Conservation (phyloP, 2,113 vertebrate species). For the Pleuronectes platessa region DNA sequence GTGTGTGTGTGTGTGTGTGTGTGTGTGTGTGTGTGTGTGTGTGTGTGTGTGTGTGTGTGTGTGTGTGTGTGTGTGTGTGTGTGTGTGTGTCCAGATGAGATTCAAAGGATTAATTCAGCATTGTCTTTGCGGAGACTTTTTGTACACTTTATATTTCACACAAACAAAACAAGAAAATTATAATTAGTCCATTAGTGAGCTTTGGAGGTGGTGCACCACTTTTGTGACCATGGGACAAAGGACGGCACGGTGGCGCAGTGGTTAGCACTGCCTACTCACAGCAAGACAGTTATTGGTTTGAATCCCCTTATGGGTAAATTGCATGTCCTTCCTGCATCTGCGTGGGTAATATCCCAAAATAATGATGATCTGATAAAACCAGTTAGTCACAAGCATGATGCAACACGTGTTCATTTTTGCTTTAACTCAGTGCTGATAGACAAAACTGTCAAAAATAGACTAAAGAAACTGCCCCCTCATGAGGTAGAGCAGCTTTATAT, state of each 20-base stretch:
- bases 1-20: background rate
- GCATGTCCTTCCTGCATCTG: too few species aligned
- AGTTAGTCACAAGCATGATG: too few species aligned
- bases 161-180: background rate
- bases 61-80: background rate
- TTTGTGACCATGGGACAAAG: too few species aligned
- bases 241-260: too few species aligned
- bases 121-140: background rate
- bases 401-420: too few species aligned
- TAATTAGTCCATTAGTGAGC: background rate
- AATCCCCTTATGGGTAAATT: too few species aligned
- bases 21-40: background rate
- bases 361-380: too few species aligned
- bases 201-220: background rate
- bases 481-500: conserved; percentile 19
- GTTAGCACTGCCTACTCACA: too few species aligned
- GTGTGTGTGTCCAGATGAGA: background rate
- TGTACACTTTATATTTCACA: background rate
- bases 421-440: background rate
- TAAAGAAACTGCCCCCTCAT: too few species aligned
- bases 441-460: too few species aligned
- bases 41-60: background rate
- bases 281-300: too few species aligned
- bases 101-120: background rate
- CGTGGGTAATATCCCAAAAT: too few species aligned